phyloP scores from a whole-genome alignment of 1,140 invertebrate genomes.

The Lepidurus packardi region DNA sequence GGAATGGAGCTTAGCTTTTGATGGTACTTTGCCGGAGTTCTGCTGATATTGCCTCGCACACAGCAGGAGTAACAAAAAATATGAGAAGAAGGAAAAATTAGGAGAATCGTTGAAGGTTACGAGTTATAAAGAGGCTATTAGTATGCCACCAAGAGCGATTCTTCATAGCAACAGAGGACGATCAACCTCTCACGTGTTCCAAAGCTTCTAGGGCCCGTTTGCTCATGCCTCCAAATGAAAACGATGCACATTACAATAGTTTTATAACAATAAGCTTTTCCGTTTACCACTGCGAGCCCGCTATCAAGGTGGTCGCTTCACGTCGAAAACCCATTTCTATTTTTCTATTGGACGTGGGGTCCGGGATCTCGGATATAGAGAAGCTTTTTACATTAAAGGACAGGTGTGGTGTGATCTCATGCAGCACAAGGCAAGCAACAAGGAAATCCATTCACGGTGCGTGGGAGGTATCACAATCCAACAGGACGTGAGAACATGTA shows the following conservation, averaged over 20 bases:
- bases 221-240: neutral
- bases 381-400: neutral
- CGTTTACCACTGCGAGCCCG: neutral
- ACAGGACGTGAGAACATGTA: slow-evolving; percentile 4
- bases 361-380: neutral
- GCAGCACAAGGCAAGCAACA: neutral
- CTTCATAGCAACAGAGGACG: neutral
- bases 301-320: slow-evolving; percentile 12
- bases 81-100: neutral
- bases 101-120: slow-evolving; percentile 5
- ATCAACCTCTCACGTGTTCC: neutral
- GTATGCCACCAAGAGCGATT: slow-evolving; percentile 8
- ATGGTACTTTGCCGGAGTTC: neutral
- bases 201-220: neutral
- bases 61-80: neutral
- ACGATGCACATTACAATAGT: slow-evolving; percentile 6
- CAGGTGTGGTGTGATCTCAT: slow-evolving; percentile 18
- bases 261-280: neutral
- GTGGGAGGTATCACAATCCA: neutral
- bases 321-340: neutral
- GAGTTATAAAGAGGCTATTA: neutral
- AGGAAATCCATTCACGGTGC: neutral
- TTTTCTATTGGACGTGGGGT: slow-evolving; percentile 8
- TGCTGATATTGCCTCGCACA: neutral
- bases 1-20: neutral